Conservation (phyloP, 2,797 vertebrate species). For the Enteromius argenteus region DNA sequence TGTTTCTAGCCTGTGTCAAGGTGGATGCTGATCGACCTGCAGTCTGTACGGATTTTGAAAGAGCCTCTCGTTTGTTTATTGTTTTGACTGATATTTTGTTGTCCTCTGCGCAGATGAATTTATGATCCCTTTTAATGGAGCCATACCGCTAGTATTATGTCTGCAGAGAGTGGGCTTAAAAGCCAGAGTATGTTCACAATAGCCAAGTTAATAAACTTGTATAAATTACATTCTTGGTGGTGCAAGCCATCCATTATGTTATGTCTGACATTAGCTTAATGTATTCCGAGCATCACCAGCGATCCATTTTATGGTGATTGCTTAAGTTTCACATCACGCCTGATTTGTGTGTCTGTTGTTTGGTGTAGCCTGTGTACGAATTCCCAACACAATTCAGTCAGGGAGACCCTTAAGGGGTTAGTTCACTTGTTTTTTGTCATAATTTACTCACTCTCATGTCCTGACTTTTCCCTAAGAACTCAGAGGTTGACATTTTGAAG, state of each 20-base stretch:
- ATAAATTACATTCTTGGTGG: slow-evolving; percentile 47
- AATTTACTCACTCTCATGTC: slow-evolving; percentile 20
- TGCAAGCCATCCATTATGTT: slow-evolving; percentile 45
- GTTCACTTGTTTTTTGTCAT: background rate
- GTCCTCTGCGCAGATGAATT: slow-evolving; percentile 14
- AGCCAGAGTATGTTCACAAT: slow-evolving; percentile 32
- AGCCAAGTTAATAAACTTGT: slow-evolving; percentile 50
- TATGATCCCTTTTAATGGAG: slow-evolving; percentile 35
- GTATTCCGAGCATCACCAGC: slow-evolving; percentile 45
- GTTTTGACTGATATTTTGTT: slow-evolving; percentile 30
- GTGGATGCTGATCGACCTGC: background rate
- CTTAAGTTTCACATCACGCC: slow-evolving; percentile 43
- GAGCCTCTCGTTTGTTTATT: background rate
- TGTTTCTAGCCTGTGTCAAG: background rate
- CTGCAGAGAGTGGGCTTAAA: slow-evolving; percentile 36
- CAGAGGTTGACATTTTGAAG: background rate
- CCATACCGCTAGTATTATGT: slow-evolving; percentile 22
- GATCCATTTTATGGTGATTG: slow-evolving; percentile 43
- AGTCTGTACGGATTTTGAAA: background rate
- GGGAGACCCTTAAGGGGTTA: slow-evolving; percentile 16
- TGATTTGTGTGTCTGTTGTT: slow-evolving; percentile 44
- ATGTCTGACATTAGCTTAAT: slow-evolving; percentile 49
- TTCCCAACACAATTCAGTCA: background rate
- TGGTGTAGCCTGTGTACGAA: background rate
- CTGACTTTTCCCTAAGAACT: background rate